Conservation (phyloP, 2,113 vertebrate genomes). For the Verasper variegatus region DNA sequence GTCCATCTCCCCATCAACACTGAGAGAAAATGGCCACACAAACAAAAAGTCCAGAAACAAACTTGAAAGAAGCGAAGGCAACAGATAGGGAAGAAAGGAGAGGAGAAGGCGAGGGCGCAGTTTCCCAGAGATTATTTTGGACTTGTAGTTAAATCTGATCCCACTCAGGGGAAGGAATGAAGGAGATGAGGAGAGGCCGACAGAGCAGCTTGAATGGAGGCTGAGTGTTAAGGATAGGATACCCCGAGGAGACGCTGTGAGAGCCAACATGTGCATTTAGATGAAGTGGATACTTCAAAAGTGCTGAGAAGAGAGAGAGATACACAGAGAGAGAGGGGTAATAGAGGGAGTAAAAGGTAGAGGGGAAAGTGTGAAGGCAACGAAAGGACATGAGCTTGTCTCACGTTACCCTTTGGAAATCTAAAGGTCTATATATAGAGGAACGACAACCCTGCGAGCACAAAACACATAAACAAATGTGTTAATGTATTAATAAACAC, state of each 20-base stretch:
- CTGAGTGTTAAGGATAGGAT: not conserved
- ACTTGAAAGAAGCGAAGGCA: not conserved
- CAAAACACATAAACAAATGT: constrained; percentile 74
- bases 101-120: constrained; percentile 5
- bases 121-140: constrained; percentile 64
- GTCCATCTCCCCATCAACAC: too few species aligned
- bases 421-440: constrained; percentile 78
- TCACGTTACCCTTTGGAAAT: constrained; percentile 78
- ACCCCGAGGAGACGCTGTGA: not conserved
- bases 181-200: constrained; percentile 17
- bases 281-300: constrained; percentile 31
- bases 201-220: not conserved
- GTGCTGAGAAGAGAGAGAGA: constrained; percentile 8
- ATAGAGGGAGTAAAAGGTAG: constrained; percentile 8
- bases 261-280: constrained; percentile 27
- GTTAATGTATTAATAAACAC: constrained; percentile 75
- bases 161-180: constrained; percentile 38
- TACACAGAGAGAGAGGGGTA: too few species aligned
- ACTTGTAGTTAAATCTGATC: constrained; percentile 69
- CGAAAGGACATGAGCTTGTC: constrained; percentile 57
- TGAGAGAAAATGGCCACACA: not conserved
- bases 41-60: not conserved
- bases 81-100: not conserved
- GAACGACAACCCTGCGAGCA: constrained; percentile 72
- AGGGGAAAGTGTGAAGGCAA: constrained; percentile 45